Conservation (phyloP, 2,797 vertebrate species). For the Sebastes matsubarae region DNA sequence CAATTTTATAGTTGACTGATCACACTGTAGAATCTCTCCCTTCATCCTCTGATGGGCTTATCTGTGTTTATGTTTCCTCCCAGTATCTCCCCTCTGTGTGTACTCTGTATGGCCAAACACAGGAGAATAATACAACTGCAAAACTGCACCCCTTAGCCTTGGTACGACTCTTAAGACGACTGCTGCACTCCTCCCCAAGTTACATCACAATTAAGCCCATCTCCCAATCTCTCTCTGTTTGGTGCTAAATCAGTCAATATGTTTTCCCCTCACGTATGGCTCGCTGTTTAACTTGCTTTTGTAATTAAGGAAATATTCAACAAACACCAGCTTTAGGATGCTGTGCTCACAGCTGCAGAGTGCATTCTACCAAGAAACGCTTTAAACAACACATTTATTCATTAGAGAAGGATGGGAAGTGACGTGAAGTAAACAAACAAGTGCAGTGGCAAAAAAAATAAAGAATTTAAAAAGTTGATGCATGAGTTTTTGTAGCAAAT, state of each 20-base stretch:
- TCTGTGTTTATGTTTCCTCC: constrained; percentile 72
- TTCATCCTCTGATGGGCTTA: constrained; percentile 57
- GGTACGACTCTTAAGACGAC: constrained; percentile 13
- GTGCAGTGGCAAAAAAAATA: not conserved
- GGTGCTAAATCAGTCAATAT: constrained; percentile 53
- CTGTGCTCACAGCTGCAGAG: constrained; percentile 19
- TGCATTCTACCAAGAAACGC: constrained; percentile 14
- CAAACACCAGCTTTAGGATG: constrained; percentile 8
- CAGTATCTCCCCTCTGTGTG: constrained; percentile 48
- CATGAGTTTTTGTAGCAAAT: constrained; percentile 25
- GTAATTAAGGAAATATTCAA: constrained; percentile 52
- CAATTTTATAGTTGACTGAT: constrained; percentile 77
- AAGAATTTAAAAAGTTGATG: constrained; percentile 1
- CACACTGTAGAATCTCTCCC: constrained; percentile 22
- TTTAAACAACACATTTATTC: constrained; percentile 38
- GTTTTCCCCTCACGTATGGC: constrained; percentile 34
- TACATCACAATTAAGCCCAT: constrained; percentile 39
- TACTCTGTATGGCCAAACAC: constrained; percentile 46
- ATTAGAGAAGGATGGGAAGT: constrained; percentile 29
- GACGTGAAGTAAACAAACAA: constrained; percentile 40
- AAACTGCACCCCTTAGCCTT: constrained; percentile 12
- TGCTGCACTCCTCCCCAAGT: constrained; percentile 8
- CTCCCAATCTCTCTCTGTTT: constrained; percentile 41
- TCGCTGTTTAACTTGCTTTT: constrained; percentile 35
- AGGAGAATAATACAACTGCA: constrained; percentile 47